Conservation (phyloP, 2,113 vertebrate species). For the Sarotherodon lohbergeri region DNA sequence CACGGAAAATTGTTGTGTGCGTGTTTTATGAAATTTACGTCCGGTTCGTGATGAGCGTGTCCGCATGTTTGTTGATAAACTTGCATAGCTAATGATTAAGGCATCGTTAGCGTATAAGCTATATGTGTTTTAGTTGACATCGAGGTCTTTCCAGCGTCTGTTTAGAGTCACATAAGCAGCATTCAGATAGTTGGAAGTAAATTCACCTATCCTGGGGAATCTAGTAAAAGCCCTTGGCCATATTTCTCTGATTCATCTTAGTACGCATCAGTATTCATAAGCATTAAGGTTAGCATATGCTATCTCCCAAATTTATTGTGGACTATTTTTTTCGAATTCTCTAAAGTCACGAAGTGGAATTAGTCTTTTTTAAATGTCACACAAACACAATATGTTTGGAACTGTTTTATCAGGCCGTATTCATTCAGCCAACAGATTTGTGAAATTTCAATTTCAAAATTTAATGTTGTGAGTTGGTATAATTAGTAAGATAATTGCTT, state of each 20-base stretch:
- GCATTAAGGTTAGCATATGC: neutral
- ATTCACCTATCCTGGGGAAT: neutral
- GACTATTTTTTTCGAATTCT: neutral
- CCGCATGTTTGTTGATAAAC: conserved; percentile 32
- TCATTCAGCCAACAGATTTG: neutral
- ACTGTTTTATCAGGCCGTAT: neutral
- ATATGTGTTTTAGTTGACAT: neutral
- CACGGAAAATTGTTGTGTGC: accelerated
- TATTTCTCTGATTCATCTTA: neutral
- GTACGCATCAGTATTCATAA: neutral
- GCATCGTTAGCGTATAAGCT: neutral
- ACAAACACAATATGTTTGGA: neutral
- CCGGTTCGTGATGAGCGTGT: neutral
- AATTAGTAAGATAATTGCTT: neutral
- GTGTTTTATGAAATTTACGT: accelerated
- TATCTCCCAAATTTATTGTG: neutral
- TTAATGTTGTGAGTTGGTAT: neutral
- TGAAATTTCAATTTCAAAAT: neutral
- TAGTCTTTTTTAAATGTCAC: neutral
- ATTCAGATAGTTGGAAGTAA: neutral
- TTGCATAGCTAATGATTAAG: conserved; percentile 5
- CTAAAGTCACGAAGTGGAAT: neutral
- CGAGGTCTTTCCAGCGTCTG: neutral
- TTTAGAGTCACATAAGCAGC: neutral
- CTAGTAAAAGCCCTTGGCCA: neutral